Conservation (phyloP, 2,888 invertebrate species). For the Ernsta delagoae region DNA sequence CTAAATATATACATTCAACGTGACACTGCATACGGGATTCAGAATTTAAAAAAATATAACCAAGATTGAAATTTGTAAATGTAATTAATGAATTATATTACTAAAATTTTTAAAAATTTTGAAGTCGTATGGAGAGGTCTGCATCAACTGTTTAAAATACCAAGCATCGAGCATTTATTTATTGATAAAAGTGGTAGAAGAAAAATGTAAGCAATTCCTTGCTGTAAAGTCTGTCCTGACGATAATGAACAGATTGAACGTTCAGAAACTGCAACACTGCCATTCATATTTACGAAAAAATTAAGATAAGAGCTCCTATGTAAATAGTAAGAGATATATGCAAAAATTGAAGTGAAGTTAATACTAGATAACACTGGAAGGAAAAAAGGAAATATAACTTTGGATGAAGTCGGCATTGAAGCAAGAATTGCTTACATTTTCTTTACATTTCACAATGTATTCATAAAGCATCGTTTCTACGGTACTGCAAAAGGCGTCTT, state of each 20-base stretch:
- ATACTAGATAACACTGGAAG: background rate
- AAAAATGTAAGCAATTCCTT: constrained; percentile 41
- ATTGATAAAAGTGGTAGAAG: constrained; percentile 26
- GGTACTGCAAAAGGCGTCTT: constrained; percentile 30
- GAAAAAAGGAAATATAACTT: background rate
- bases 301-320: background rate
- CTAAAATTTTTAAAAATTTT: background rate
- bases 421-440: constrained; percentile 33
- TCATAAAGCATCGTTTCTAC: constrained; percentile 23
- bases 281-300: constrained; percentile 17
- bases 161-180: constrained; percentile 32
- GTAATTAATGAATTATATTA: background rate
- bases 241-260: background rate
- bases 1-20: background rate
- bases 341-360: background rate
- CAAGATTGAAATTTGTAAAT: background rate
- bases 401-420: background rate
- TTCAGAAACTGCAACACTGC: constrained; percentile 19
- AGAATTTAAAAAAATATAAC: background rate
- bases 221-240: background rate
- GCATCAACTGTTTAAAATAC: background rate
- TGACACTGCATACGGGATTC: constrained; percentile 20
- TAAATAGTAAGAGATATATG: background rate
- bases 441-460: constrained; percentile 18
- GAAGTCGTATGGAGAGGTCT: constrained; percentile 24